Conservation (phyloP, 2,888 invertebrate genomes). For the Arrhopalites spinosus region DNA sequence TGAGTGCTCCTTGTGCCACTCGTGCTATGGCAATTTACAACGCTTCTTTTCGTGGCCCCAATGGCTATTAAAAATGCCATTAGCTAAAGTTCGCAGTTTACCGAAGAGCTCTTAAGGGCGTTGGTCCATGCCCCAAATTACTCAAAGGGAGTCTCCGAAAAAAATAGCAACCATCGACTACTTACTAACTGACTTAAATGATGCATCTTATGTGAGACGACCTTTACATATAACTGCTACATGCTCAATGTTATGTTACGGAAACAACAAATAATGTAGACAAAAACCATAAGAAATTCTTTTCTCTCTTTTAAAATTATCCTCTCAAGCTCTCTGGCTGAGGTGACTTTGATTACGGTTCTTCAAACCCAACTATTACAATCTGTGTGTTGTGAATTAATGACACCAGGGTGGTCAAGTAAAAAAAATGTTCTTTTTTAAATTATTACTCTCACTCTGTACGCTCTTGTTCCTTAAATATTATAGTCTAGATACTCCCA, state of each 20-base stretch:
- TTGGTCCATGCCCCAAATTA: constrained; percentile 33
- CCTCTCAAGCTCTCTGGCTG: background rate
- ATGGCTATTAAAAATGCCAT: constrained; percentile 33
- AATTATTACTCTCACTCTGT: background rate
- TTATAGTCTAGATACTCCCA: constrained; percentile 2
- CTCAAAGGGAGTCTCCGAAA: constrained; percentile 32
- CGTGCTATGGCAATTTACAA: constrained; percentile 35
- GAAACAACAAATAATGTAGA: too few species aligned
- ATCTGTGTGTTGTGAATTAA: constrained; percentile 4
- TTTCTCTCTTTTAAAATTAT: constrained; percentile 1
- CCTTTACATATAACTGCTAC: background rate
- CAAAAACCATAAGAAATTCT: background rate
- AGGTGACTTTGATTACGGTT: constrained; percentile 21
- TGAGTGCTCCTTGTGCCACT: constrained; percentile 16
- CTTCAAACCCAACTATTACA: constrained; percentile 9
- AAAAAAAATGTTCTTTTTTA: background rate
- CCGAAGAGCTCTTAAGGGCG: constrained; percentile 27
- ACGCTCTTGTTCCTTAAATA: background rate
- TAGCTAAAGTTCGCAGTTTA: constrained; percentile 34
- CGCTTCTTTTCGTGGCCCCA: constrained; percentile 28
- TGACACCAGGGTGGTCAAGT: constrained; percentile 25
- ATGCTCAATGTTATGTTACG: background rate
- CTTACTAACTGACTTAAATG: constrained; percentile 2
- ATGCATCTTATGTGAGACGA: background rate
- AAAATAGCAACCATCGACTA: constrained; percentile 12